phyloP scores from a whole-genome alignment of 2,797 vertebrate genomes.

The Euthynnus affinis region DNA sequence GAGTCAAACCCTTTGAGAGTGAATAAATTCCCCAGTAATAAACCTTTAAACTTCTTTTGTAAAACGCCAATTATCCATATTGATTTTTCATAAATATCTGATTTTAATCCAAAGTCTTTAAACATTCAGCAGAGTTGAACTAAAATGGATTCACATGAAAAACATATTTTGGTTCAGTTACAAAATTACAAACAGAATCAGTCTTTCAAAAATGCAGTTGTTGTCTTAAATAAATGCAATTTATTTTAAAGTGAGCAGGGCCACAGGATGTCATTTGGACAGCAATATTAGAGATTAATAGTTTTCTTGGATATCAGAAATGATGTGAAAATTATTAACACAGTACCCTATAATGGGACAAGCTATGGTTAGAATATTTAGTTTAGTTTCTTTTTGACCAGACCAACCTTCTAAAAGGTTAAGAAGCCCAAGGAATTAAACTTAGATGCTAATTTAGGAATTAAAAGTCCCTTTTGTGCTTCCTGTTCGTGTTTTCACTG shows the following conservation, averaged over 20 bases:
- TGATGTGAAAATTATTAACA: not conserved
- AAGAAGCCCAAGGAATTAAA: not conserved
- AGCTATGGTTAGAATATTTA: not conserved
- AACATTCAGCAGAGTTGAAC: not conserved
- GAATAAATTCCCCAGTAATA: constrained; percentile 15
- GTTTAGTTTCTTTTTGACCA: too few species aligned
- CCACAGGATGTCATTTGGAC: too few species aligned
- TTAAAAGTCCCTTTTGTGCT: not conserved
- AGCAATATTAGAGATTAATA: not conserved
- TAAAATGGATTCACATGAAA: not conserved
- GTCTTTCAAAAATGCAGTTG: not conserved
- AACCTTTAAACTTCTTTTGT: not conserved
- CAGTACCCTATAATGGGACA: not conserved
- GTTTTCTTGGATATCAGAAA: not conserved
- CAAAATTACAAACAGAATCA: not conserved
- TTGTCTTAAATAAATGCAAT: not conserved
- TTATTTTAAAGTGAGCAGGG: not conserved
- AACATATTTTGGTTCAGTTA: too few species aligned
- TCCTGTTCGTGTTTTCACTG: not conserved
- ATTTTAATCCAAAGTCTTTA: not conserved
- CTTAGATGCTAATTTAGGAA: not conserved
- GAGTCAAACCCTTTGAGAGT: constrained; percentile 12
- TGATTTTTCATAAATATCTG: not conserved
- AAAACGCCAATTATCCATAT: not conserved
- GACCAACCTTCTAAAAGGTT: too few species aligned